These are phyloP conservation scores for Pheosia tremula DNA, from an alignment of 2,888 invertebrate species.

Conservation along the genomic window DNA sequence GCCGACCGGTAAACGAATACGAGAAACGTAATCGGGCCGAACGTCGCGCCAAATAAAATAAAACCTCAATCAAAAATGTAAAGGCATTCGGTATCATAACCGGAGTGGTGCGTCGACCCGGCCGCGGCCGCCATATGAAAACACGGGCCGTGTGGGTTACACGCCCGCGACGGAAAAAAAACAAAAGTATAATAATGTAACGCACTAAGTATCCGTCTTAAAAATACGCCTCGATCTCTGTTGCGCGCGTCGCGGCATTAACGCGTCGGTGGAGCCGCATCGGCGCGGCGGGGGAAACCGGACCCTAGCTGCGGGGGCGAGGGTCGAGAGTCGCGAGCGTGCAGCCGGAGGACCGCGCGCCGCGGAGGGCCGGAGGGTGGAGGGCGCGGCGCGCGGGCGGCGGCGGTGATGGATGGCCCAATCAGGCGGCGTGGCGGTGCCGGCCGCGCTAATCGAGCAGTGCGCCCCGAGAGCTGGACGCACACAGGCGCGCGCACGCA, in stretches of 20 bases:
- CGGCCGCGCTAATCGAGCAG: constrained; percentile 80
- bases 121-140: constrained; percentile 70
- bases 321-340: constrained; percentile 50
- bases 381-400: constrained; percentile 65
- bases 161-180: constrained; percentile 71
- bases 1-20: constrained; percentile 77
- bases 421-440: constrained; percentile 81
- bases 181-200: constrained; percentile 81
- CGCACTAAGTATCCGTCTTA: constrained; percentile 83
- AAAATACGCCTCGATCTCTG: constrained; percentile 78
- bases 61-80: constrained; percentile 83
- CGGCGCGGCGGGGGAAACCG: constrained; percentile 28
- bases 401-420: constrained; percentile 84
- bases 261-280: constrained; percentile 54
- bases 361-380: constrained; percentile 66
- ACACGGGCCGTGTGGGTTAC: constrained; percentile 75
- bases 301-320: constrained; percentile 34
- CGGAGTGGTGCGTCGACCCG: constrained; percentile 78
- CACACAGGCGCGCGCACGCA: constrained; percentile 69
- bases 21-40: constrained; percentile 78
- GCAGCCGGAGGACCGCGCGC: constrained; percentile 47
- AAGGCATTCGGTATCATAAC: constrained; percentile 81
- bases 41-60: constrained; percentile 79
- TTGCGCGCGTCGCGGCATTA: constrained; percentile 76
- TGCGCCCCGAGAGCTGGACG: constrained; percentile 72